Conservation (phyloP, 2,797 vertebrate genomes). For the Crocidura indochinensis region DNA sequence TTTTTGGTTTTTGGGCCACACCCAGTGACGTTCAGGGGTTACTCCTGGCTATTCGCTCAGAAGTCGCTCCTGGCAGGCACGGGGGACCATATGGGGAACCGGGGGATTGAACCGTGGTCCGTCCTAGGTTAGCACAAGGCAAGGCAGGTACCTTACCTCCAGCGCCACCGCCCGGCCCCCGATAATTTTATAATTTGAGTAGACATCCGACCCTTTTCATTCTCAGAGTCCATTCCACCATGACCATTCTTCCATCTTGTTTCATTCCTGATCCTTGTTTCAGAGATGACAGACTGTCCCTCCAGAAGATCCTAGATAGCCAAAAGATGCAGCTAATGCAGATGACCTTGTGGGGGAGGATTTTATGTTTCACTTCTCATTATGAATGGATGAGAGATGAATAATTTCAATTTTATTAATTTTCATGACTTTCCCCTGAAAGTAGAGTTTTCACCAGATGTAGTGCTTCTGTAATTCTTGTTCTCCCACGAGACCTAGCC, state of each 20-base stretch:
- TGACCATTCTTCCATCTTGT: too few relatives aligned
- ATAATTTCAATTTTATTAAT: background rate
- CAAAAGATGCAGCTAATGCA: background rate
- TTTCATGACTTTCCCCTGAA: background rate
- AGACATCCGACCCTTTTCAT: background rate
- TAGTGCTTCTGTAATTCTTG: background rate
- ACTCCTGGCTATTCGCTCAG: too few relatives aligned
- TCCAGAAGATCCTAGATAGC: background rate
- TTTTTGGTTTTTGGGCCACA: too few relatives aligned
- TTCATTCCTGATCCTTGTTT: too few relatives aligned
- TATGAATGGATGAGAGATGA: background rate
- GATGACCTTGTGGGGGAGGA: background rate
- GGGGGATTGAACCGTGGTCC: too few relatives aligned
- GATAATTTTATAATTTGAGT: slow-evolving; percentile 1
- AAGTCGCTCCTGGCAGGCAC: too few relatives aligned
- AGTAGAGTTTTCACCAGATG: background rate
- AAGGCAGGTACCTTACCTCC: too few relatives aligned
- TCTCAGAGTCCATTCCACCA: too few relatives aligned
- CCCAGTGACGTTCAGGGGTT: too few relatives aligned
- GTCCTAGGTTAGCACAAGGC: too few relatives aligned
- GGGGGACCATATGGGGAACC: too few relatives aligned
- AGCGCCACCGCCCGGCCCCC: too few relatives aligned
- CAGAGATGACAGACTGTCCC: background rate
- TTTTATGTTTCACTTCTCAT: background rate
- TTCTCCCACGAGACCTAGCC: background rate